phyloP scores from a whole-genome alignment of 2,113 vertebrate species.

The Prochilodus magdalenae region DNA sequence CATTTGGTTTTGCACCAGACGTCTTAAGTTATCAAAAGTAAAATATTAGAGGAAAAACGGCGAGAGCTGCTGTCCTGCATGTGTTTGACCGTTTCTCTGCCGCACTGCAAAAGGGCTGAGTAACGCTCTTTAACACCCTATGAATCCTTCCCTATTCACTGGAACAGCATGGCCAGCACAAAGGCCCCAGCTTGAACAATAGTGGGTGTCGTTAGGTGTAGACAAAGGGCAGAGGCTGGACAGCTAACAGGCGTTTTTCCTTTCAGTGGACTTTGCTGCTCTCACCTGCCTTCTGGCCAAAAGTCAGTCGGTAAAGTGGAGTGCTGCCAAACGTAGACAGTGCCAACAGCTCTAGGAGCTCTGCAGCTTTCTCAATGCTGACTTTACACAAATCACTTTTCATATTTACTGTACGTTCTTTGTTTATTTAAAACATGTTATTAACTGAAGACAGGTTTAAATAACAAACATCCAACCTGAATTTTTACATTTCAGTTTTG shows the following conservation, averaged over 20 bases:
- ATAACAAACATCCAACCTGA: no score
- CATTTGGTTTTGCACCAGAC: background rate
- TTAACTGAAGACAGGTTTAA: no score
- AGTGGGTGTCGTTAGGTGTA: constrained; percentile 28
- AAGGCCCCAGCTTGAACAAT: constrained; percentile 33
- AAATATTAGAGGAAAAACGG: background rate
- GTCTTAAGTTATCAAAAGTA: background rate
- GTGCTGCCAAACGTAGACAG: background rate
- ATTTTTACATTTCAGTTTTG: no score
- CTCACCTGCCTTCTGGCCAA: constrained; percentile 29
- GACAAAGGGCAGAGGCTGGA: constrained; percentile 44
- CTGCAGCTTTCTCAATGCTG: background rate
- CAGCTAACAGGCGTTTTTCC: constrained; percentile 34
- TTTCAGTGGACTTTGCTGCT: constrained; percentile 30
- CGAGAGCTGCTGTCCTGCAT: background rate
- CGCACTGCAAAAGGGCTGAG: constrained; percentile 14
- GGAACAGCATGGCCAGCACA: constrained; percentile 11
- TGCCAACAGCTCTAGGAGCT: background rate
- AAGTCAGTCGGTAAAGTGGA: background rate
- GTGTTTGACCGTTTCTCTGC: constrained; percentile 4
- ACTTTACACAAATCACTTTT: background rate
- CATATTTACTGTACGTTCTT: background rate
- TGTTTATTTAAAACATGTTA: background rate
- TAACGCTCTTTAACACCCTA: constrained; percentile 21
- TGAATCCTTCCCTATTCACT: constrained; percentile 31